These are phyloP conservation scores for Wasmannia auropunctata DNA, from an alignment of 1,140 invertebrate species.

Conservation along the genomic window DNA sequence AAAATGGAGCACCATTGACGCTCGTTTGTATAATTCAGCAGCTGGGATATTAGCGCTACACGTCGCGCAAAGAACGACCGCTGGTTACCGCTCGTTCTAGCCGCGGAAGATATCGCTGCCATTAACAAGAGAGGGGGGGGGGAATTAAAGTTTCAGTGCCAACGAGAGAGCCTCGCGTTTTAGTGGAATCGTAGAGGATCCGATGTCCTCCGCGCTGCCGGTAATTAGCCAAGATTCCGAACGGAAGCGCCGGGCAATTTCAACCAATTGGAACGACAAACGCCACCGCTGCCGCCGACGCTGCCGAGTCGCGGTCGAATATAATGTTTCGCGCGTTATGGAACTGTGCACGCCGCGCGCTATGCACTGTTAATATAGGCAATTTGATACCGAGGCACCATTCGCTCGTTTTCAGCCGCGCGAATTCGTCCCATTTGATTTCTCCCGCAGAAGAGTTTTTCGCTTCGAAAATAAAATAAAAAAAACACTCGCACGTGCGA, in stretches of 20 bases:
- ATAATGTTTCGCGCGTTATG: conserved; percentile 68
- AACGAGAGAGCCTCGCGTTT: conserved; percentile 2
- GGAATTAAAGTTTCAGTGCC: conserved; percentile 59
- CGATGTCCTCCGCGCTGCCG: background rate
- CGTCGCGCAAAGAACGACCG: background rate
- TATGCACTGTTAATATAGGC: conserved; percentile 50
- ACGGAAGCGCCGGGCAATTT: conserved; percentile 69
- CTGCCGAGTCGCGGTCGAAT: background rate
- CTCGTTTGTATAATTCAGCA: conserved; percentile 28
- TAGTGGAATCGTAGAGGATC: background rate
- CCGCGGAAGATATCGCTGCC: conserved; percentile 25
- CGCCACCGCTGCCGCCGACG: background rate
- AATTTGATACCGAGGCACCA: conserved; percentile 47
- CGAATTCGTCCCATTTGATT: conserved; percentile 24
- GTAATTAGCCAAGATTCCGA: conserved; percentile 75
- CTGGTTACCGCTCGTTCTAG: background rate
- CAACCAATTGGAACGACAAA: conserved; percentile 70
- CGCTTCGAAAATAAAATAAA: background rate
- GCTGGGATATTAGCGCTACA: background rate
- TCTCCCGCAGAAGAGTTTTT: background rate
- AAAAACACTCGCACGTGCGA: background rate
- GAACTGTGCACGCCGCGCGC: conserved; percentile 34
- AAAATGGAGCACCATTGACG: background rate
- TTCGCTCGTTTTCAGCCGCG: background rate
- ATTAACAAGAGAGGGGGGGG: conserved; percentile 35